Base-by-base conservation (phyloP, 2,797 vertebrate species). In the Scarus forsteni region DNA sequence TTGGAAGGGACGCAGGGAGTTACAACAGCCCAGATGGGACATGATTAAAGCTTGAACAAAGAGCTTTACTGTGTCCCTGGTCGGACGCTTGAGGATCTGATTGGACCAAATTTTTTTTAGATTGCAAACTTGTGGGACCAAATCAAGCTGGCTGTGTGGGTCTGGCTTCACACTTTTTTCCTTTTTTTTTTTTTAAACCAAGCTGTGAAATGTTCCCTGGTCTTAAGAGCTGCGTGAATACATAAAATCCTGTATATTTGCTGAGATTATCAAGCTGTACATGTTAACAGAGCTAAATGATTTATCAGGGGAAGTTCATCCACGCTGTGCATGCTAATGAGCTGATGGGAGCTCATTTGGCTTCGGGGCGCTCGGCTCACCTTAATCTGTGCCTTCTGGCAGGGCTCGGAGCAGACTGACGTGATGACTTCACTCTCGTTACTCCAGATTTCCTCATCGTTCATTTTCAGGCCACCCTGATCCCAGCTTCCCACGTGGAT, bases 401-500 rank as follows among this genome's bases (percentile, higher is more conserved):
- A 99, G 5, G 98, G 98, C 14, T 98, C 97, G 27, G 97, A 99
- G 93, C 98, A 99, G 34, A 99, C 96, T 0, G 98, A 99, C 85
- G 93, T 94, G 86, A 99, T 98, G 73, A 97, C 88, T 7, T 87
- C 89, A 75, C 91, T 97, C 88, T 94, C 94, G 90, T 96, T 97
- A 72, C 95, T 92, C 98, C 98, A 99, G 70, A 99, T 96, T 92
- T 98, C 97, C 62, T 97, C 95, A 58, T 99, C 98, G 0, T 98
- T 96, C 97, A 99, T 99, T 89, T 95, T 96, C 40, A 99, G 91
- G 75, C 99, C 97, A 12, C 96, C 96, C 36, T 97, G 98, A 89
- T 99, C 97, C 98, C 98, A 99, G 88, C 98, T 99, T 68, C 98
- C 98, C 87, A 99, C 97, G 8, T 98, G 97, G 85, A 98, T 97